These are phyloP conservation scores for Arenicola marina DNA, from an alignment of 2,888 invertebrate species.

Conservation along the genomic window DNA sequence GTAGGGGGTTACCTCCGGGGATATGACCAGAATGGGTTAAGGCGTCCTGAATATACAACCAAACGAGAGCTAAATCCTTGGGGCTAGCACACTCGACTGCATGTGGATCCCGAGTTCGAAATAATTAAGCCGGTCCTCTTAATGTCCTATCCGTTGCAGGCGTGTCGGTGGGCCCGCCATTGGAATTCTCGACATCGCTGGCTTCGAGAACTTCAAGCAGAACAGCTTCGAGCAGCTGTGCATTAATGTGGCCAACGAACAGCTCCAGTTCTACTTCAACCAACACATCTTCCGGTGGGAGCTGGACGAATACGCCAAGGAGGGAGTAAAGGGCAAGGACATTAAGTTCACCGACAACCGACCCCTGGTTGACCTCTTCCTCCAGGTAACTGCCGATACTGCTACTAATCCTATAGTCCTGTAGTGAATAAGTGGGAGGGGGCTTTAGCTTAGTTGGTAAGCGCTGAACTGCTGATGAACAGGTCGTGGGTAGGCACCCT, in stretches of 20 bases:
- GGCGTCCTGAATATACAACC: too few species aligned
- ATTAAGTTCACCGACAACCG: slow-evolving; percentile 47
- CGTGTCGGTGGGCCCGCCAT: slow-evolving; percentile 27
- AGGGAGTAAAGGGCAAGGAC: slow-evolving; percentile 48
- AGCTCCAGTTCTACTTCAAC: slow-evolving; percentile 57
- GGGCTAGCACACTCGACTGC: too few species aligned
- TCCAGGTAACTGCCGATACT: too few species aligned
- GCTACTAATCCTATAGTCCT: too few species aligned
- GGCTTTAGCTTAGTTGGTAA: too few species aligned
- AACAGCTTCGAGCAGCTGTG: slow-evolving; percentile 59
- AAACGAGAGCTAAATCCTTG: too few species aligned
- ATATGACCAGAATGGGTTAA: too few species aligned
- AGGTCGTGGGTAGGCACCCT: too few species aligned
- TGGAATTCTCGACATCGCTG: slow-evolving; percentile 56
- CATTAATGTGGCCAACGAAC: slow-evolving; percentile 59
- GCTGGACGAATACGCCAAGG: slow-evolving; percentile 48
- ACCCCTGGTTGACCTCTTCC: slow-evolving; percentile 46
- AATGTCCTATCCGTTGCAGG: neutral
- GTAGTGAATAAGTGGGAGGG: too few species aligned
- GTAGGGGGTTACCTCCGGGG: too few species aligned
- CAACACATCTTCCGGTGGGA: slow-evolving; percentile 54
- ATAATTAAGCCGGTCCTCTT: neutral
- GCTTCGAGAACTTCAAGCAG: slow-evolving; percentile 55
- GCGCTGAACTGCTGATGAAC: too few species aligned
- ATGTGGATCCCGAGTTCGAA: too few species aligned